These are phyloP conservation scores for Candoia aspera DNA, from an alignment of 2,113 vertebrate genomes.

Conservation along the genomic window DNA sequence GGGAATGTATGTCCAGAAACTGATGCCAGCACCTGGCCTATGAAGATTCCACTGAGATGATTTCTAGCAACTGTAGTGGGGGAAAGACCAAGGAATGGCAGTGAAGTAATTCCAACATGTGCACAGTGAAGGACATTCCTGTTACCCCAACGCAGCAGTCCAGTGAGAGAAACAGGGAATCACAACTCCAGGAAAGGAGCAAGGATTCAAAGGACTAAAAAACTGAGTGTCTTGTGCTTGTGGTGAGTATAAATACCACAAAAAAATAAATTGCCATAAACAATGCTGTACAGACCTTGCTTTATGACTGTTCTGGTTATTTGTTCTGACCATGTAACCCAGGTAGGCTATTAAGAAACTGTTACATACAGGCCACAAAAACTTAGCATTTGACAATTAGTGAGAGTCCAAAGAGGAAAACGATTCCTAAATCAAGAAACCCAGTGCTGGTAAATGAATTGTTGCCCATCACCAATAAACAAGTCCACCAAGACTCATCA, in stretches of 20 bases:
- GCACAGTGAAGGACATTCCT: background rate
- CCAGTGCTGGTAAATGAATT: background rate
- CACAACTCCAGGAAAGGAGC: background rate
- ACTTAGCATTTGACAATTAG: background rate
- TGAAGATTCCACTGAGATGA: background rate
- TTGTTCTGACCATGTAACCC: background rate
- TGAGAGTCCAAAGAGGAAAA: background rate
- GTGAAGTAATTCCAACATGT: background rate
- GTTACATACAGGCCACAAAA: background rate
- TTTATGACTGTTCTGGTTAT: background rate
- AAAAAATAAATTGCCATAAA: background rate
- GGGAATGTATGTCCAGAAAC: background rate
- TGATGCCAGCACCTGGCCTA: background rate
- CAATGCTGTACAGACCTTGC: background rate
- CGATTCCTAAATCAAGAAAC: background rate
- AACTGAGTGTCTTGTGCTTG: background rate
- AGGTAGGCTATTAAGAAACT: background rate
- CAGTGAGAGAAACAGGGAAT: background rate
- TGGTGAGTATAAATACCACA: background rate
- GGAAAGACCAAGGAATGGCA: background rate
- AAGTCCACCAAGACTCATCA: background rate
- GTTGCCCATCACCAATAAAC: background rate
- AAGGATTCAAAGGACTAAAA: background rate
- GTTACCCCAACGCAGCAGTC: background rate
- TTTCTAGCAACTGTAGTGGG: background rate